Percentiles rank a stretch among this genome's conserved stretches.
Conservation (phyloP, 2,888 invertebrate genomes). For the Cryptocephalus primarius region DNA sequence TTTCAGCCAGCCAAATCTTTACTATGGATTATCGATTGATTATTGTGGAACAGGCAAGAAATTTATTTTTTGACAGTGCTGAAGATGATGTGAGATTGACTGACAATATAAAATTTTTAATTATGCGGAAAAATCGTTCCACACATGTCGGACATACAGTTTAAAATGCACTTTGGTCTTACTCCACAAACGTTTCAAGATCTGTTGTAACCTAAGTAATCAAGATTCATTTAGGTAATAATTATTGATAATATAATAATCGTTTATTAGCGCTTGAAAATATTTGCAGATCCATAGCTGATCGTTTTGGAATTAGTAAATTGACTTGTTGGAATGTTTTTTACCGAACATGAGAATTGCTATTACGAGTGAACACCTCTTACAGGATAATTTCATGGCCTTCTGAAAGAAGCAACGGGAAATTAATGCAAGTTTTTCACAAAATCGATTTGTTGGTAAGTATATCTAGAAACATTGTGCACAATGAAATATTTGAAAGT, state of each 20-base stretch:
- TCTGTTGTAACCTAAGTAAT: slow-evolving; percentile 1
- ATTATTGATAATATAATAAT: not conserved
- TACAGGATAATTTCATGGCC: slow-evolving; percentile 4
- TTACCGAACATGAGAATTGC: slow-evolving; percentile 8
- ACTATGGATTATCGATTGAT: not conserved
- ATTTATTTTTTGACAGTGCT: slow-evolving; percentile 1
- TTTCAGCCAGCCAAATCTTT: too few species aligned
- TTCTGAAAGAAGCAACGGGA: slow-evolving; percentile 3
- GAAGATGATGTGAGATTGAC: slow-evolving; percentile 2
- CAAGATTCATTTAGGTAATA: slow-evolving; percentile 3
- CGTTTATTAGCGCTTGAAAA: too few species aligned
- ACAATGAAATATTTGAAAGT: too few species aligned
- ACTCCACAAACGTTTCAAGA: not conserved
- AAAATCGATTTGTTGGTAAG: too few species aligned
- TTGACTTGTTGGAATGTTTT: slow-evolving; percentile 14
- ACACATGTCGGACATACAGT: slow-evolving; percentile 5
- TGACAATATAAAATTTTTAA: not conserved
- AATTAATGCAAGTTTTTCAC: not conserved
- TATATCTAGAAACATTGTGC: too few species aligned
- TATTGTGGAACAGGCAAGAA: not conserved
- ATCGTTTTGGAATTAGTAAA: slow-evolving; percentile 11
- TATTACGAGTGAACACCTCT: slow-evolving; percentile 9
- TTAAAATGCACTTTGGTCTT: slow-evolving; percentile 3
- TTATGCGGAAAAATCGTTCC: slow-evolving; percentile 4
- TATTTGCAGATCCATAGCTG: slow-evolving; percentile 4